These are phyloP conservation scores for Hemistola chrysoprasaria DNA, from an alignment of 2,888 invertebrate genomes.

Conservation along the genomic window DNA sequence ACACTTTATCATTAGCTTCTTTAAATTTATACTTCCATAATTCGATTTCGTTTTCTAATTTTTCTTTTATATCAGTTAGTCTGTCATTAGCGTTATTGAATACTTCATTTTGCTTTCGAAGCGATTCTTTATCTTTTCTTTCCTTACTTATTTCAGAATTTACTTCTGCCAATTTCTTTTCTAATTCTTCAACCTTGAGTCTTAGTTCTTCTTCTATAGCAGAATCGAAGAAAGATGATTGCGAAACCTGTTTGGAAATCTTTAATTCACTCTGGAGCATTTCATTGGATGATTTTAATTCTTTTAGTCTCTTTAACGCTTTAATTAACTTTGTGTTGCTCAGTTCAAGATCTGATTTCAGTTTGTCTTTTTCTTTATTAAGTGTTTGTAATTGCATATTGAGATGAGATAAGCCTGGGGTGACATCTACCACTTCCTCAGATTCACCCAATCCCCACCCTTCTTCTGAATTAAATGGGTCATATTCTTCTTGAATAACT, in stretches of 20 bases:
- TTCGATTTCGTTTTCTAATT: conserved; percentile 89
- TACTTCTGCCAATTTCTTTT: conserved; percentile 84
- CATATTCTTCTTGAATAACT: conserved; percentile 35
- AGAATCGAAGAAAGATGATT: conserved; percentile 85
- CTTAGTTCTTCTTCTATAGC: conserved; percentile 92
- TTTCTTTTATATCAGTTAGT: conserved; percentile 90
- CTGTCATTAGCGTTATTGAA: conserved; percentile 89
- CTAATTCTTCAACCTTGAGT: conserved; percentile 84
- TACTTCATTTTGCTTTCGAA: conserved; percentile 87
- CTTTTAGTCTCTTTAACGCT: conserved; percentile 91
- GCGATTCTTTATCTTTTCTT: conserved; percentile 85
- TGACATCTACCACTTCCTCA: conserved; percentile 53
- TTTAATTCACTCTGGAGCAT: conserved; percentile 80
- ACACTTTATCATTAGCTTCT: conserved; percentile 86
- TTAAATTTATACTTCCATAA: conserved; percentile 87
- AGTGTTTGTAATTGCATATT: conserved; percentile 83
- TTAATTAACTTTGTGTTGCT: conserved; percentile 88
- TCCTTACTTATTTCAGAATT: conserved; percentile 82
- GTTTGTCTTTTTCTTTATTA: conserved; percentile 79
- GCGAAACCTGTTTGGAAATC: conserved; percentile 72
- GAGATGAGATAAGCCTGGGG: conserved; percentile 77
- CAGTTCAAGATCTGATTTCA: conserved; percentile 84
- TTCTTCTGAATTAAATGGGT: conserved; percentile 73
- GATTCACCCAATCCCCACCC: conserved; percentile 68
- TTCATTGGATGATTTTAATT: conserved; percentile 88